A percentile compares a stretch with the other conserved stretches of the same genome.
Conservation (phyloP, 2,113 vertebrate genomes). For the Rhodinocichla rosea region DNA sequence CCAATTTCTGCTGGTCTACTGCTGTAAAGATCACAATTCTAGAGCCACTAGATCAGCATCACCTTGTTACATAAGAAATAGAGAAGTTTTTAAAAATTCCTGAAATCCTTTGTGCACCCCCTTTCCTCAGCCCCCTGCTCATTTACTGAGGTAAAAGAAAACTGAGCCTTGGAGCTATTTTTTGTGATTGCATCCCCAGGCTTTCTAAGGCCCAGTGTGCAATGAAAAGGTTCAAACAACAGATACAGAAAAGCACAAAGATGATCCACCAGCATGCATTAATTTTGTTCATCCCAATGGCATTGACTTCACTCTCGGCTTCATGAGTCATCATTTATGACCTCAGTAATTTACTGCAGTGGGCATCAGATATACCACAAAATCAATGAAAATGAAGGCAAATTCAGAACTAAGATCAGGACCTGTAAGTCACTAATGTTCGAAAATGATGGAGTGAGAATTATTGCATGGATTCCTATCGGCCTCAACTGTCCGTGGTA, state of each 20-base stretch:
- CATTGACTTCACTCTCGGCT: background rate
- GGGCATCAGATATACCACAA: conserved; percentile 50
- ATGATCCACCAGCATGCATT: background rate
- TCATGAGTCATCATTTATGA: conserved; percentile 61
- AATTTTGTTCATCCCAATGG: conserved; percentile 21
- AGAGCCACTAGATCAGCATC: background rate
- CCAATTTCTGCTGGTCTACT: background rate
- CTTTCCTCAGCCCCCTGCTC: fast-evolving
- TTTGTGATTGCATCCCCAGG: background rate
- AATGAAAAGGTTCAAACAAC: background rate
- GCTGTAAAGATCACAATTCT: background rate
- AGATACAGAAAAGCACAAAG: background rate
- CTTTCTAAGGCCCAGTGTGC: background rate
- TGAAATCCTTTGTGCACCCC: background rate
- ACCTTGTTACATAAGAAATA: background rate
- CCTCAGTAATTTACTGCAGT: conserved; percentile 42
- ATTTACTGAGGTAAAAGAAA: background rate
- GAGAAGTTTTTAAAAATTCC: background rate
- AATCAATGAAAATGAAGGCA: conserved; percentile 53
- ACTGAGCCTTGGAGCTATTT: background rate
- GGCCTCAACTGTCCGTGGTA: background rate
- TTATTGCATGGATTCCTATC: background rate
- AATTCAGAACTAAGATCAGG: conserved; percentile 49
- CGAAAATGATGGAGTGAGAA: conserved; percentile 8
- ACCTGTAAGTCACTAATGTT: conserved; percentile 39